These are phyloP conservation scores for Acropora tenuis DNA, from an alignment of 64 coral and sea anemone species.

Conservation along the genomic window DNA sequence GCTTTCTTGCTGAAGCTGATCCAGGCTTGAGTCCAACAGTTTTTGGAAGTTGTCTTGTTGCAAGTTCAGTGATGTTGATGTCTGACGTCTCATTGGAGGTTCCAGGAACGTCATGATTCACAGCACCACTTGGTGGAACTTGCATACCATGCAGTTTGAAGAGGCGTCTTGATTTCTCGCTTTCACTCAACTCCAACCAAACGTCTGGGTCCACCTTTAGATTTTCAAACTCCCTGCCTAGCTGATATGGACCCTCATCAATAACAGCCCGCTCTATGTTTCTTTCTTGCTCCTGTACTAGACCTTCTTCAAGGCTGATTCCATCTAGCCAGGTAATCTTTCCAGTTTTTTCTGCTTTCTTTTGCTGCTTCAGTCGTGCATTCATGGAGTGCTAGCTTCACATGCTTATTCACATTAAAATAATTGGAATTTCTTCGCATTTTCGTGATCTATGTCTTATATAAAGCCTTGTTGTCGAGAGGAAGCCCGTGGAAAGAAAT, in stretches of 20 bases:
- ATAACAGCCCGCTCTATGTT: slow-evolving; percentile 4
- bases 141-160: background rate
- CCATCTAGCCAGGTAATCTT: slow-evolving; percentile 1
- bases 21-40: background rate
- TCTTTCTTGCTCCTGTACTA: background rate
- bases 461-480: too few species aligned
- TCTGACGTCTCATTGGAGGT: background rate
- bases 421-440: too few species aligned
- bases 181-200: background rate
- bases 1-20: background rate
- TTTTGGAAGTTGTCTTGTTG: background rate
- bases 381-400: background rate
- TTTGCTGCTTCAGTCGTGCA: slow-evolving; percentile 6
- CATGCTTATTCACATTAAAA: too few species aligned
- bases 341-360: slow-evolving; percentile 10
- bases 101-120: background rate
- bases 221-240: background rate
- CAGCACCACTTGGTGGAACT: slow-evolving; percentile 5
- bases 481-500: too few species aligned
- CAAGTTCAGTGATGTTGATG: background rate
- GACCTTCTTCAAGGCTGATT: background rate
- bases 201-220: background rate
- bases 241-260: slow-evolving; percentile 21
- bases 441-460: too few species aligned
- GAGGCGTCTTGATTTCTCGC: background rate